Conservation (phyloP, 2,113 vertebrate genomes). For the Coptodon rendalli region DNA sequence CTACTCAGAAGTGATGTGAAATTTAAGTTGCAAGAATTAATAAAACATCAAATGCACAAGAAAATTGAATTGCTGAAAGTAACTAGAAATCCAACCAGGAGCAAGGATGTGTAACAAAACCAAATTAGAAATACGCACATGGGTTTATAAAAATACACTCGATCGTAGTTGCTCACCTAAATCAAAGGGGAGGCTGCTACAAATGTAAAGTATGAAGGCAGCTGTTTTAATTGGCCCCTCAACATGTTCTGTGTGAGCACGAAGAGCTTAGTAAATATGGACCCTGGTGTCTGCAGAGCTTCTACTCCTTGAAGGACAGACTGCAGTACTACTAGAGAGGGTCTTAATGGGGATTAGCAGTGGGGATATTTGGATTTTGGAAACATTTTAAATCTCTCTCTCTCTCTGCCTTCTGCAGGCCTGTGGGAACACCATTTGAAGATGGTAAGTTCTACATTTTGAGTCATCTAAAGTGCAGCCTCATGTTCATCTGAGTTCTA, state of each 20-base stretch:
- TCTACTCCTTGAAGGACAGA: background rate
- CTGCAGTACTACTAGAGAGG: background rate
- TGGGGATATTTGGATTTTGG: background rate
- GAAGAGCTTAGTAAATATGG: conserved; percentile 6
- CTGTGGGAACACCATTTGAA: conserved; percentile 98
- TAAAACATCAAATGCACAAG: background rate
- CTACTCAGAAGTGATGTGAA: background rate
- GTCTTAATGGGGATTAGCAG: background rate
- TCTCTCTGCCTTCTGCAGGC: conserved; percentile 72
- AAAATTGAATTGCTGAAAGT: background rate
- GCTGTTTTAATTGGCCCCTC: conserved; percentile 13
- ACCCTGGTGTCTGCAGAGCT: background rate
- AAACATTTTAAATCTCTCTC: background rate
- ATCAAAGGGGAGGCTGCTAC: background rate
- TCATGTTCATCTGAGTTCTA: background rate
- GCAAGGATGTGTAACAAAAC: background rate
- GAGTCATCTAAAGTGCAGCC: background rate
- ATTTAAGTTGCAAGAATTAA: background rate
- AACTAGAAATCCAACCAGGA: background rate
- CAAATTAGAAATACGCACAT: background rate
- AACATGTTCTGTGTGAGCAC: background rate
- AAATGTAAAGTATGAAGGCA: background rate
- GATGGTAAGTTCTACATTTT: conserved; percentile 81
- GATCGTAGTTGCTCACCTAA: background rate
- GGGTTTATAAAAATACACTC: background rate